A percentile compares a stretch with the other conserved stretches of the same genome.
phyloP scores from a whole-genome alignment of 2,797 vertebrate species.

The Manis crassicaudata region DNA sequence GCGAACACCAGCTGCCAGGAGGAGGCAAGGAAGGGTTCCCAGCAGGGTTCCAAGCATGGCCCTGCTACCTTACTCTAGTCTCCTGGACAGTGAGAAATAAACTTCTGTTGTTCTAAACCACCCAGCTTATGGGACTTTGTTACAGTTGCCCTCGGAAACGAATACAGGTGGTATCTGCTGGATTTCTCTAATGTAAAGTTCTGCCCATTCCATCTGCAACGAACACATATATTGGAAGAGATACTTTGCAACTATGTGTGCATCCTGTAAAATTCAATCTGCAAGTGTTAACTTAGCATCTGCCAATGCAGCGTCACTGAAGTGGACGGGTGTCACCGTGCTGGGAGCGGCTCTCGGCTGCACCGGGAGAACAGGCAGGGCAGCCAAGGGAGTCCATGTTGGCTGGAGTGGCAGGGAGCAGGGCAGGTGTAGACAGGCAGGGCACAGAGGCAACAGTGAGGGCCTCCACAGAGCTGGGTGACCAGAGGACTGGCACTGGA shows the following conservation, averaged over 20 bases:
- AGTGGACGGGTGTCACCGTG: not conserved
- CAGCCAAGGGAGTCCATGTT: not conserved
- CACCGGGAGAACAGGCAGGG: not conserved
- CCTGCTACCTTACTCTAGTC: not conserved
- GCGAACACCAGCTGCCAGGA: not conserved
- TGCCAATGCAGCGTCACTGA: not conserved
- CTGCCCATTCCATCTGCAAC: not conserved
- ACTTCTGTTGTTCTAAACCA: not conserved
- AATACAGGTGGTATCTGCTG: not conserved
- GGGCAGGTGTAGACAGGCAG: not conserved
- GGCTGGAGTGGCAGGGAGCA: not conserved
- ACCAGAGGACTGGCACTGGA: not conserved
- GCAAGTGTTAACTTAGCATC: not conserved
- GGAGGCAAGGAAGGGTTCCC: not conserved
- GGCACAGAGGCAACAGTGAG: not conserved
- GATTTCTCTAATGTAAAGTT: constrained; percentile 6
- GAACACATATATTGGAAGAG: not conserved
- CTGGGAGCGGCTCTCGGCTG: not conserved
- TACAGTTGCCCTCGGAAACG: not conserved
- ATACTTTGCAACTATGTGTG: not conserved
- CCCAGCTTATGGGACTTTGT: not conserved
- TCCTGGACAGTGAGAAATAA: not conserved
- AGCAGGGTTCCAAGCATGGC: not conserved
- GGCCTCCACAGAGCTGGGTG: not conserved
- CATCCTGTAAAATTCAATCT: not conserved